These are phyloP conservation scores for Erebia ligea DNA, from an alignment of 2,888 invertebrate genomes.

Conservation along the genomic window DNA sequence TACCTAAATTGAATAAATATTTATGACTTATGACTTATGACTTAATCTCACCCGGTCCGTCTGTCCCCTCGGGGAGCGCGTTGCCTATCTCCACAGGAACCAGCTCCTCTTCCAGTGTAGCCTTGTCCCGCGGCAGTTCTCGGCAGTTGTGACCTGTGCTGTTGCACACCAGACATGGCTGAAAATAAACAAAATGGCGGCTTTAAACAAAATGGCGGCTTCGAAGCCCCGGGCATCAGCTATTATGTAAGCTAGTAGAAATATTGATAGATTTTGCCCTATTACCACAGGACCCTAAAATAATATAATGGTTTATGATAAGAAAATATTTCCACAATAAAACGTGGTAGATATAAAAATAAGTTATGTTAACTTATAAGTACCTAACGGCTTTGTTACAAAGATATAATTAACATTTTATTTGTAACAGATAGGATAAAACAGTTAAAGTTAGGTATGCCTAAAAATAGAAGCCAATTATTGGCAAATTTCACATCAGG, in stretches of 20 bases:
- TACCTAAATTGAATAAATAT: too few relatives aligned
- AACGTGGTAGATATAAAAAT: not conserved
- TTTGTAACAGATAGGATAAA: not conserved
- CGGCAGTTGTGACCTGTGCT: constrained; percentile 93
- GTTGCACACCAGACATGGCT: constrained; percentile 95
- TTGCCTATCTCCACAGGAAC: constrained; percentile 51
- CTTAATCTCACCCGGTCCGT: not conserved
- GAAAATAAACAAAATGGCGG: constrained; percentile 41
- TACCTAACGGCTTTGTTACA: not conserved
- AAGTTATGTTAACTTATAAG: not conserved
- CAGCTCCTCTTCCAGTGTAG: constrained; percentile 31
- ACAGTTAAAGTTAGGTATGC: too few relatives aligned
- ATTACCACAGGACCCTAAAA: not conserved
- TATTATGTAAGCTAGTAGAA: not conserved
- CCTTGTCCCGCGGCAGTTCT: constrained; percentile 62
- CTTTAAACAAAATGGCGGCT: not conserved
- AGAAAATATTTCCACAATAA: not conserved
- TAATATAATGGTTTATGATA: not conserved
- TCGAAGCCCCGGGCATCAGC: not conserved
- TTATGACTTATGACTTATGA: too few relatives aligned
- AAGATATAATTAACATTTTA: not conserved
- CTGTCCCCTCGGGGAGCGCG: constrained; percentile 8
- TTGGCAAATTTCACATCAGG: too few relatives aligned
- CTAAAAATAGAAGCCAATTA: too few relatives aligned
- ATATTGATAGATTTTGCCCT: not conserved